These are phyloP conservation scores for Lampris incognitus DNA, from an alignment of 2,113 vertebrate genomes.

Conservation along the genomic window DNA sequence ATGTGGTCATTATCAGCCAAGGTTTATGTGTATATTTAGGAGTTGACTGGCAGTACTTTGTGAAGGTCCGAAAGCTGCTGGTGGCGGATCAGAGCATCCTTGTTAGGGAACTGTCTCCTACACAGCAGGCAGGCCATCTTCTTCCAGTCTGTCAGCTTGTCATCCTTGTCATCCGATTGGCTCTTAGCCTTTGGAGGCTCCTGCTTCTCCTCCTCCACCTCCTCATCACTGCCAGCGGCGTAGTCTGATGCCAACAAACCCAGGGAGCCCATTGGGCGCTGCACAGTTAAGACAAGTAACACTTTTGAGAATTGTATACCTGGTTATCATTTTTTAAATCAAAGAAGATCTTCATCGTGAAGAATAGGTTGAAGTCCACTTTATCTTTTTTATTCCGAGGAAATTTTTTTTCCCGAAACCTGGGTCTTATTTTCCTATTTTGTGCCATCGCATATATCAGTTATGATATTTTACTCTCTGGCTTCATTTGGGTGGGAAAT, in stretches of 20 bases:
- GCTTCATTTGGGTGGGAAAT: too few species aligned
- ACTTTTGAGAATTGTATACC: neutral
- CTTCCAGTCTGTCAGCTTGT: slow-evolving; percentile 96
- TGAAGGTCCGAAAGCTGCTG: slow-evolving; percentile 98
- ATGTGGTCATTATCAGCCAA: neutral
- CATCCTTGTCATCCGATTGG: slow-evolving; percentile 84
- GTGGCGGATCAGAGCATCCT: slow-evolving; percentile 93
- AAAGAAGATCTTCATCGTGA: too few species aligned
- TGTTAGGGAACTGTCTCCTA: slow-evolving; percentile 96
- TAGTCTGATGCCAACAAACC: slow-evolving; percentile 94
- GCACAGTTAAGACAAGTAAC: slow-evolving; percentile 28
- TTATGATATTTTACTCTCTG: too few species aligned
- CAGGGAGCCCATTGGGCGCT: slow-evolving; percentile 94
- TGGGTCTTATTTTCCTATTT: too few species aligned
- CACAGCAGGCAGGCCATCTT: slow-evolving; percentile 97
- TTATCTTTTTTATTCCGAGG: too few species aligned
- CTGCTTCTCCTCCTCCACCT: slow-evolving; percentile 93
- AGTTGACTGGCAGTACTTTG: slow-evolving; percentile 82
- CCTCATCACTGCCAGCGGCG: slow-evolving; percentile 94
- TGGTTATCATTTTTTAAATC: too few species aligned
- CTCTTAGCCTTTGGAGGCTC: slow-evolving; percentile 77
- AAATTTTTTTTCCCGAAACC: too few species aligned
- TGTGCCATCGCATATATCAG: too few species aligned
- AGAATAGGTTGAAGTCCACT: too few species aligned
- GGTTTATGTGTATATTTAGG: neutral